phyloP scores from a whole-genome alignment of 2,888 invertebrate species.

The Dilophus febrilis region DNA sequence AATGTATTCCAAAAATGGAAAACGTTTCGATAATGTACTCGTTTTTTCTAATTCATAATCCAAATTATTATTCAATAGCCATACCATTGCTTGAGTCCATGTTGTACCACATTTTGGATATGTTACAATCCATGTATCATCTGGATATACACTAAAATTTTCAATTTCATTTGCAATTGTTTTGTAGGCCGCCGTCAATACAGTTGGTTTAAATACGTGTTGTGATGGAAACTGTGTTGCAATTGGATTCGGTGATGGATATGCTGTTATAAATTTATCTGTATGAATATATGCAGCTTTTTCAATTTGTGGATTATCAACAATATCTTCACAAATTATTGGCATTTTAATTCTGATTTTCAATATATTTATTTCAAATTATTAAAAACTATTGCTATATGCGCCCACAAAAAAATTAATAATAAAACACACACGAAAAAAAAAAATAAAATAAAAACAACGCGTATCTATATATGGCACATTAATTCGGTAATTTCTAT shows the following conservation, averaged over 20 bases:
- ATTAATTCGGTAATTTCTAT: too few relatives aligned
- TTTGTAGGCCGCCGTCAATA: not conserved
- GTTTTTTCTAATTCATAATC: constrained; percentile 6
- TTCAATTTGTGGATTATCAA: too few relatives aligned
- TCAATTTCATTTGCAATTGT: not conserved
- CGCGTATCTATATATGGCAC: too few relatives aligned
- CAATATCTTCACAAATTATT: not conserved
- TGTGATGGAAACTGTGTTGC: not conserved
- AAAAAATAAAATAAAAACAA: too few relatives aligned
- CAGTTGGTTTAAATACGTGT: not conserved
- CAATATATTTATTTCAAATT: too few relatives aligned
- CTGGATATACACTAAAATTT: not conserved
- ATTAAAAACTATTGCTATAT: too few relatives aligned
- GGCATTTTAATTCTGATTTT: not conserved
- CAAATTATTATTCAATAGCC: constrained; percentile 7
- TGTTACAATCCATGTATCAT: not conserved
- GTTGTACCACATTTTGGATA: constrained; percentile 6
- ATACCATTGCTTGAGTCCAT: constrained; percentile 9
- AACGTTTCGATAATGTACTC: not conserved
- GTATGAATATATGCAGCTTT: not conserved
- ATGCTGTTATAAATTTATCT: not conserved
- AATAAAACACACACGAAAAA: too few relatives aligned
- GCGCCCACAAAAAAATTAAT: too few relatives aligned
- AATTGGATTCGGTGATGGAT: not conserved
- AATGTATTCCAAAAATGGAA: not conserved